A percentile compares a stretch with the other conserved stretches of the same genome.
phyloP scores from a whole-genome alignment of 2,797 vertebrate species.

The Sebastes miniatus region DNA sequence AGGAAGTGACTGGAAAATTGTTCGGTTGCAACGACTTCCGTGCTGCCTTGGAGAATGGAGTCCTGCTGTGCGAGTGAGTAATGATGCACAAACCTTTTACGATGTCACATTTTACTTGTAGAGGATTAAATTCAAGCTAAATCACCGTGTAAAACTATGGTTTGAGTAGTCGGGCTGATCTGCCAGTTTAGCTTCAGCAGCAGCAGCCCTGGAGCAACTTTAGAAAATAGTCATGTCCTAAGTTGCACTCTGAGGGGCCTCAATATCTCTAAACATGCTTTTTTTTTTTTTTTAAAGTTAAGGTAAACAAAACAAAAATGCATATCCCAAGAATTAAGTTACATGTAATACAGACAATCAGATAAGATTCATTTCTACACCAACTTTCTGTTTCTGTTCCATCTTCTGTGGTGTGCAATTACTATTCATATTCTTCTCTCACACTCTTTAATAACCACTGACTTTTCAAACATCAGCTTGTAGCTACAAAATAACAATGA shows the following conservation, averaged over 20 bases:
- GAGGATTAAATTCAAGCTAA: neutral
- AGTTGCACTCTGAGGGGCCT: neutral
- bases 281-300: neutral
- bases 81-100: neutral
- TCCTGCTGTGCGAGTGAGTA: constrained; percentile 94
- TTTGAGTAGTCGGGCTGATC: neutral
- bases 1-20: constrained; percentile 90
- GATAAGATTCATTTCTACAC: neutral
- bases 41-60: constrained; percentile 91
- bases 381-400: neutral
- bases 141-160: neutral
- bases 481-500: neutral
- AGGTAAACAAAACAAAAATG: neutral
- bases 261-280: neutral
- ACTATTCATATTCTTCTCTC: neutral
- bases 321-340: neutral
- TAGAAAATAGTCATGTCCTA: neutral
- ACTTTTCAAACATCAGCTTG: neutral
- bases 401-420: neutral
- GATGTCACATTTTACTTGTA: neutral
- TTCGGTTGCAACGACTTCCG: constrained; percentile 90
- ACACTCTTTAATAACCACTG: neutral
- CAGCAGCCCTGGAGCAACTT: neutral
- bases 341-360: neutral
- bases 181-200: neutral